These are phyloP conservation scores for Myoxocephalus aenaeus DNA, from an alignment of 2,797 vertebrate genomes.

Conservation along the genomic window DNA sequence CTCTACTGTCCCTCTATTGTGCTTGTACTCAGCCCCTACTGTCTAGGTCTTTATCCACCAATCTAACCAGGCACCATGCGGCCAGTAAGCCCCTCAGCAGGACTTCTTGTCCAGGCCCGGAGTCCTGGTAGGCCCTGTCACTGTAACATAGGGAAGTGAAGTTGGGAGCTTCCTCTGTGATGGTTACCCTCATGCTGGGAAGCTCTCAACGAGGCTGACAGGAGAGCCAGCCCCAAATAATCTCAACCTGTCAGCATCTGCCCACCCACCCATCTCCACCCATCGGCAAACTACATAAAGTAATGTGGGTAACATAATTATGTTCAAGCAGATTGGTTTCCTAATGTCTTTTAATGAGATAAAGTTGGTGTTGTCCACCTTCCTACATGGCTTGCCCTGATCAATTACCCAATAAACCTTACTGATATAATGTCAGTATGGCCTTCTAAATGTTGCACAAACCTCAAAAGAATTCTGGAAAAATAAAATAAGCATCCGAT, in stretches of 20 bases:
- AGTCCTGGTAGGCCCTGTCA: slow-evolving; percentile 71
- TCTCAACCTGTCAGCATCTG: slow-evolving; percentile 61
- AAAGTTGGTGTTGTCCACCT: not conserved
- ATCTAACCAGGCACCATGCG: slow-evolving; percentile 63
- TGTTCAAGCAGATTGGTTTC: not conserved
- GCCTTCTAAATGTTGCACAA: not conserved
- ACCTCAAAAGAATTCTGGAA: no score
- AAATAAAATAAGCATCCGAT: not conserved
- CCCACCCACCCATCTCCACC: slow-evolving; percentile 34
- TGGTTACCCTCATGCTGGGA: slow-evolving; percentile 76
- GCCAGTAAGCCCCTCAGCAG: slow-evolving; percentile 60
- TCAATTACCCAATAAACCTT: not conserved
- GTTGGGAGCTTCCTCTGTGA: slow-evolving; percentile 74
- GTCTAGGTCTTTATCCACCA: slow-evolving; percentile 66
- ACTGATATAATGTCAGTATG: not conserved
- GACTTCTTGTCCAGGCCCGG: slow-evolving; percentile 72
- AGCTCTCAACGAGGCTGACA: slow-evolving; percentile 77
- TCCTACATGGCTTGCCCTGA: not conserved
- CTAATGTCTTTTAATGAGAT: not conserved
- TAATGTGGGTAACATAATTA: not conserved
- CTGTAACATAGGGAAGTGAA: slow-evolving; percentile 75
- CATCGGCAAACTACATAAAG: not conserved
- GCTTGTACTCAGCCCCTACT: slow-evolving; percentile 63
- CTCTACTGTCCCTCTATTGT: slow-evolving; percentile 76
- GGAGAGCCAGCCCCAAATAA: slow-evolving; percentile 76